Evolutionary conservation across 2,797 vertebrate genomes (phyloP).

Genomic region (Amniataba percoides): DNA sequence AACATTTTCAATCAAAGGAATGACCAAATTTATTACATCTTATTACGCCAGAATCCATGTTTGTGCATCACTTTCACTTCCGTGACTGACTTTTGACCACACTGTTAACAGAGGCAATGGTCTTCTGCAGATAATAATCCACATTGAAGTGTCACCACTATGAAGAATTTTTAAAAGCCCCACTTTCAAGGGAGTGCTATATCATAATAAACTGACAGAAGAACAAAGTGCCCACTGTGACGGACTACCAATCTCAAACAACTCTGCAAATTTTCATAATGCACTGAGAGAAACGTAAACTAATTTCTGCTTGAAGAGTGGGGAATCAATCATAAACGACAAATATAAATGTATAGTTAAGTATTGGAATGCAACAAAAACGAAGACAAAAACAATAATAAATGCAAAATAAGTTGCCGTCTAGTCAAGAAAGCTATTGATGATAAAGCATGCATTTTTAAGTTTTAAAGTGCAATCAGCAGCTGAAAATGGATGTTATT

Average conservation of each 20-base stretch:
- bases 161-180: not conserved
- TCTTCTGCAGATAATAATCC: not conserved
- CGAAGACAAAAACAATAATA: not conserved
- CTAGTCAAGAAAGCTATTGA: not conserved
- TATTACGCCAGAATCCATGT: not conserved
- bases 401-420: not conserved
- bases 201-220: not conserved
- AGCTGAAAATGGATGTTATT: not conserved
- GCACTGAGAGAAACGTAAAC: not conserved
- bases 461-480: conserved; percentile 39
- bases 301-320: not conserved
- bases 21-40: not conserved
- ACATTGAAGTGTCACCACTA: not conserved
- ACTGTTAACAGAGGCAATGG: not conserved
- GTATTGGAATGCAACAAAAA: not conserved
- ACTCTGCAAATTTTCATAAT: not conserved
- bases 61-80: not conserved
- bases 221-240: conserved; percentile 5
- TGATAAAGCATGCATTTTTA: conserved; percentile 13
- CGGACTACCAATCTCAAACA: not conserved
- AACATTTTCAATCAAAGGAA: not conserved
- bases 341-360: not conserved
- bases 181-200: not conserved
- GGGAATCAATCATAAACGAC: conserved; percentile 1
- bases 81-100: not conserved